These are phyloP conservation scores for Macaria liturata DNA, from an alignment of 2,888 invertebrate genomes.

Conservation along the genomic window DNA sequence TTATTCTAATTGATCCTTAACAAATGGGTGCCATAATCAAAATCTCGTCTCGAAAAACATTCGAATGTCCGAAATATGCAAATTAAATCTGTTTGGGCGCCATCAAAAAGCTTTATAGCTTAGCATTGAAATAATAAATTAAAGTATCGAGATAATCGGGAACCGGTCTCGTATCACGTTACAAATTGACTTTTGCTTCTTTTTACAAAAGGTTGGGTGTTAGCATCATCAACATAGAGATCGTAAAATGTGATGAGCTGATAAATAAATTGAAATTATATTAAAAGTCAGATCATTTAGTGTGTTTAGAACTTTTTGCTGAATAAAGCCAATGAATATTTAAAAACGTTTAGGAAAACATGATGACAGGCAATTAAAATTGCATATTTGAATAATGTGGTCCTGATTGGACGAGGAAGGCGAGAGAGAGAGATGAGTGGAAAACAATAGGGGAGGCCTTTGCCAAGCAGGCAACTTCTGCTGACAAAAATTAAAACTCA, in stretches of 20 bases:
- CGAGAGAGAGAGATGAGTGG: no score
- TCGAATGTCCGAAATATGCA: constrained; percentile 7
- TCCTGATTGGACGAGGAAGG: no score
- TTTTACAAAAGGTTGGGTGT: constrained; percentile 12
- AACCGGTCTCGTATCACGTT: constrained; percentile 22
- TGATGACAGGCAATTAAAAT: no score
- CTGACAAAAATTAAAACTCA: no score
- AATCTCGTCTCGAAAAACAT: constrained; percentile 6
- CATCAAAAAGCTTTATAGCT: constrained; percentile 46
- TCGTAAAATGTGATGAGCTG: constrained; percentile 20
- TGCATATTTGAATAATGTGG: no score
- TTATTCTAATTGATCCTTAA: constrained; percentile 1
- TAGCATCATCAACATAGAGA: constrained; percentile 17
- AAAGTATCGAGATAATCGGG: constrained; percentile 25
- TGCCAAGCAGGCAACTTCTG: no score
- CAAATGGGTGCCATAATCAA: neutral
- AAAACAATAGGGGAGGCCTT: no score
- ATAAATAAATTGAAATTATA: neutral
- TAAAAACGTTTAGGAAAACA: no score
- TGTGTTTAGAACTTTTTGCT: no score
- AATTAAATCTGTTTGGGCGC: constrained; percentile 35
- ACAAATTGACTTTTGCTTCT: constrained; percentile 11
- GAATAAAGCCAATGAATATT: no score
- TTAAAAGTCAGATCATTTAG: no score
- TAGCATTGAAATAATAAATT: constrained; percentile 26